phyloP scores from a whole-genome alignment of 2,797 vertebrate species.

The Decapterus maruadsi region DNA sequence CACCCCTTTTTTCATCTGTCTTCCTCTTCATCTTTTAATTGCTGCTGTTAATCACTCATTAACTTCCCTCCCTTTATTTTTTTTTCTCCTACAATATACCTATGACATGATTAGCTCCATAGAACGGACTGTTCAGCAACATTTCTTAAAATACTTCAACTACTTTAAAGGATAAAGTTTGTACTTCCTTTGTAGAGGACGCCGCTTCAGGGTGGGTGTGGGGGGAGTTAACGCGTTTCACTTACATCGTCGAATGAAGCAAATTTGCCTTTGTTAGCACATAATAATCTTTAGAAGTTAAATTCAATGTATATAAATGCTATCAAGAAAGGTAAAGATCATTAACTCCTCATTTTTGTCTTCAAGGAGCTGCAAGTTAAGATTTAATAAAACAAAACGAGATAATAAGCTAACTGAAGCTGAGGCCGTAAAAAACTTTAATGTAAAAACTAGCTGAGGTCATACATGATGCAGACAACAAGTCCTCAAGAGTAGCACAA shows the following conservation, averaged over 20 bases:
- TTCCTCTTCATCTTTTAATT: conserved; percentile 98
- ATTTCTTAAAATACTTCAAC: conserved; percentile 91
- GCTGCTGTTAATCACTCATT: conserved; percentile 99
- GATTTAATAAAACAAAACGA: conserved; percentile 46
- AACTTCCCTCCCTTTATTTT: conserved; percentile 87
- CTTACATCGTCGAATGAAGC: not conserved
- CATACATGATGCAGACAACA: conserved; percentile 43
- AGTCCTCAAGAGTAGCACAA: conserved; percentile 67
- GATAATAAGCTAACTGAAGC: conserved; percentile 45
- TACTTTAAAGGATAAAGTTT: conserved; percentile 80
- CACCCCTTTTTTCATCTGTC: conserved; percentile 87
- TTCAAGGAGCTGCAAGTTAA: conserved; percentile 30
- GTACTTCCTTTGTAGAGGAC: conserved; percentile 33
- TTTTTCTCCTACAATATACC: conserved; percentile 90
- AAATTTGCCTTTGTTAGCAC: conserved; percentile 27
- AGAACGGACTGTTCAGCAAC: conserved; percentile 94
- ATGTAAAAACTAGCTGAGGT: conserved; percentile 31
- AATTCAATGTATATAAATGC: conserved; percentile 33
- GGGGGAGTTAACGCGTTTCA: conserved; percentile 22
- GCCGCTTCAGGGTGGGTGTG: not conserved
- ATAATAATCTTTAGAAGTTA: conserved; percentile 33
- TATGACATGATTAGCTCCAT: conserved; percentile 93
- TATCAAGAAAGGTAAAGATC: conserved; percentile 27
- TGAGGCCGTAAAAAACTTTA: conserved; percentile 58
- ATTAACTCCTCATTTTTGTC: conserved; percentile 15